Percentiles rank a stretch among this genome's conserved stretches.
phyloP scores from a whole-genome alignment of 30 jellyfish, hydroid and myxozoan genomes.

The Pseudorhiza aurosa region DNA sequence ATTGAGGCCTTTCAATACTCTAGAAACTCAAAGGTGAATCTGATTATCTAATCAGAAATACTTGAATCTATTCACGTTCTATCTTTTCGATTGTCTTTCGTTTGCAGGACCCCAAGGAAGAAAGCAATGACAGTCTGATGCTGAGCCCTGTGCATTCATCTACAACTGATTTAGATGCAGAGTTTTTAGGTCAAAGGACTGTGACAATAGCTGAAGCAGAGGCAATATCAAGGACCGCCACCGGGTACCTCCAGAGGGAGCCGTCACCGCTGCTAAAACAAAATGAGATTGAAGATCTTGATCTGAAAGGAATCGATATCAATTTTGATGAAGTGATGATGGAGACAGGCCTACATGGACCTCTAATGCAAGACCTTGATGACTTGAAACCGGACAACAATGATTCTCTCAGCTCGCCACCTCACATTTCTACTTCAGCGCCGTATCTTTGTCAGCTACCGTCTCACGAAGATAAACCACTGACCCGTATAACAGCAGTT shows the following conservation, averaged over 20 bases:
- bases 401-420: slow-evolving; percentile 68
- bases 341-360: slow-evolving; percentile 74
- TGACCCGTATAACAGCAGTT: slow-evolving; percentile 27
- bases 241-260: slow-evolving; percentile 70
- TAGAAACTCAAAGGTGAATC: neutral
- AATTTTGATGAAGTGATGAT: slow-evolving; percentile 87
- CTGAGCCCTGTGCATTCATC: slow-evolving; percentile 70
- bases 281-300: slow-evolving; percentile 82
- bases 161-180: slow-evolving; percentile 45
- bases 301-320: slow-evolving; percentile 70
- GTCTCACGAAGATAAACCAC: slow-evolving; percentile 42
- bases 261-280: slow-evolving; percentile 75
- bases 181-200: slow-evolving; percentile 82
- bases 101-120: slow-evolving; percentile 66
- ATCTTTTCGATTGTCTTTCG: too few species aligned
- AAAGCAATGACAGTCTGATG: slow-evolving; percentile 58
- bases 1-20: neutral
- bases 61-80: too few species aligned
- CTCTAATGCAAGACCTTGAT: slow-evolving; percentile 66
- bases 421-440: slow-evolving; percentile 59
- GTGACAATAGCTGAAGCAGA: slow-evolving; percentile 96
- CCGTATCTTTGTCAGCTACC: slow-evolving; percentile 46
- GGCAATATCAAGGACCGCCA: slow-evolving; percentile 92
- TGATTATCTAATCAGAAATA: neutral
- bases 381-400: slow-evolving; percentile 75